A percentile compares a stretch with the other conserved stretches of the same genome.
Conservation (phyloP, 2,113 vertebrate species). For the Lamprologus sp. region DNA sequence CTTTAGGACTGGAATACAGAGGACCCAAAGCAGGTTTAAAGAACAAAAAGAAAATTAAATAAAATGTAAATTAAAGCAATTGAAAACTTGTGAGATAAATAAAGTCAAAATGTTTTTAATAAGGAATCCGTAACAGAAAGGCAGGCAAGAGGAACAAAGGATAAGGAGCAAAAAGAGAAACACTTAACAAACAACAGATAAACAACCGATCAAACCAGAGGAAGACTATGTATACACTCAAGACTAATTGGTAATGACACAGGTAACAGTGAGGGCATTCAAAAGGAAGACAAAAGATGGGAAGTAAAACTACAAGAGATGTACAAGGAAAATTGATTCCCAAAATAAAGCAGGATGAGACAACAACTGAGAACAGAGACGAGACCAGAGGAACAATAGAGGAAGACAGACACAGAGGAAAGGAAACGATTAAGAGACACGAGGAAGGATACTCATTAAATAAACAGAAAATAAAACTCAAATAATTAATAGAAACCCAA, state of each 20-base stretch:
- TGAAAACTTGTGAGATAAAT: not conserved
- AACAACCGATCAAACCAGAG: not conserved
- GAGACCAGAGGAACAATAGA: not conserved
- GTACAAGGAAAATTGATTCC: not conserved
- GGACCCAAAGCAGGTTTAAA: not conserved
- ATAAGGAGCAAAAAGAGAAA: not conserved
- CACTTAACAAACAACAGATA: not conserved
- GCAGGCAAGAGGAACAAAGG: not conserved
- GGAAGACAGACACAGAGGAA: not conserved
- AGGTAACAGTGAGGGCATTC: not conserved
- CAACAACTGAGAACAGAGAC: not conserved
- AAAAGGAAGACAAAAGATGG: not conserved
- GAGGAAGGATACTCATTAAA: not conserved
- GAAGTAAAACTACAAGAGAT: not conserved
- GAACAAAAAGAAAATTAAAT: not conserved
- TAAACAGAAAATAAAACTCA: not conserved
- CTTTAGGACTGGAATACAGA: not conserved
- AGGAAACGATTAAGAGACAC: not conserved
- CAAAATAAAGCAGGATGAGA: not conserved
- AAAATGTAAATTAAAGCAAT: not conserved
- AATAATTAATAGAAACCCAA: not conserved
- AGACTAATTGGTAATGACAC: not conserved
- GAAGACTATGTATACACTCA: not conserved
- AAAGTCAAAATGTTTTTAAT: not conserved
- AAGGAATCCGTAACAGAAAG: not conserved